Evolutionary conservation across 92 coral and sea anemone genomes (phyloP).

Genomic region (Porites rus): DNA sequence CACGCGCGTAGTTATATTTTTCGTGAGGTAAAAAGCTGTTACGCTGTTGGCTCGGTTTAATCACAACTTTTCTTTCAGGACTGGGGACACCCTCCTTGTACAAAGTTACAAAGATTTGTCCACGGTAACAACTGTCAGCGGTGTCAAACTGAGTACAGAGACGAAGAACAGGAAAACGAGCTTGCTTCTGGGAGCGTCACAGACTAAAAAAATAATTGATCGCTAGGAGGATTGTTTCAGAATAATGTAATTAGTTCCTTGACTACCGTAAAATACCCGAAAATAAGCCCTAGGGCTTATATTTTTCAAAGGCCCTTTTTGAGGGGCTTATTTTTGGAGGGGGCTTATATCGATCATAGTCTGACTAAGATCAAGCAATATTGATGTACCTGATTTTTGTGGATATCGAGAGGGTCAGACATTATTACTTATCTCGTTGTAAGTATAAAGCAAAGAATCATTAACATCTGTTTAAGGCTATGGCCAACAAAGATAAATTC

Average conservation of each 20-base stretch:
- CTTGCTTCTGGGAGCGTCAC: conserved; percentile 1
- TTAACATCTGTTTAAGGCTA: too few species aligned
- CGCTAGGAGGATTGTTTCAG: neutral
- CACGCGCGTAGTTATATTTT: too few species aligned
- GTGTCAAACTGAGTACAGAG: conserved; percentile 78
- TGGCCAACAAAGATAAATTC: too few species aligned
- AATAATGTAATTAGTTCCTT: neutral
- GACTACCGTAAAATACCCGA: neutral
- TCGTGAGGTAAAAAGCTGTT: too few species aligned
- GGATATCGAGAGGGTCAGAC: too few species aligned
- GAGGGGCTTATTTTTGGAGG: too few species aligned
- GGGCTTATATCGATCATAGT: neutral
- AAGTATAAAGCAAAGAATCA: too few species aligned
- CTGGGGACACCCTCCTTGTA: conserved; percentile 96
- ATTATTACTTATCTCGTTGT: too few species aligned
- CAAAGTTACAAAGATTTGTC: conserved; percentile 91
- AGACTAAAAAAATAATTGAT: neutral
- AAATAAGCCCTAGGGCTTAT: too few species aligned
- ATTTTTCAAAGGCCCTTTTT: too few species aligned
- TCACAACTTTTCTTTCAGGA: conserved; percentile 48
- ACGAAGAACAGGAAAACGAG: neutral
- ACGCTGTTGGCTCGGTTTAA: too few species aligned
- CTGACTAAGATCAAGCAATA: neutral
- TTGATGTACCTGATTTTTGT: neutral
- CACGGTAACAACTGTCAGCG: conserved; percentile 97